Evolutionary conservation across 2,113 vertebrate species (phyloP).

Genomic region (Aegotheles bennettii): DNA sequence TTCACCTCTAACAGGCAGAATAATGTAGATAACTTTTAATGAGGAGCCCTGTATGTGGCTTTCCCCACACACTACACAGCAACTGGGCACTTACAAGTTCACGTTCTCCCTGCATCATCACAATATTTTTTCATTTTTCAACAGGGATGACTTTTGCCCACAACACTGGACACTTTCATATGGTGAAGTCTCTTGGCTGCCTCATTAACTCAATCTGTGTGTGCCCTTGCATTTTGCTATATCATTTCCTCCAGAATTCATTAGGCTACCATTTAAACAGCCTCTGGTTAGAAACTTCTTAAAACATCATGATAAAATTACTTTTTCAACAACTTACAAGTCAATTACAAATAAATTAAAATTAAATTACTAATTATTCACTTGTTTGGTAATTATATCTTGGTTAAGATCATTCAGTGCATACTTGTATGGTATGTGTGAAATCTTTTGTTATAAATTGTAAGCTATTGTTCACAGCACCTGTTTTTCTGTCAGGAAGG

Average conservation of each 20-base stretch:
- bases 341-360: slow-evolving; percentile 32
- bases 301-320: background rate
- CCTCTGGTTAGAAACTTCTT: slow-evolving; percentile 31
- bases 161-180: background rate
- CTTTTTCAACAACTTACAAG: background rate
- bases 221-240: slow-evolving; percentile 11
- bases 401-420: background rate
- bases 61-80: background rate
- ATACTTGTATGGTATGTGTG: background rate
- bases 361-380: background rate
- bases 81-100: background rate
- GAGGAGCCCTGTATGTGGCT: background rate
- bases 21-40: slow-evolving; percentile 26
- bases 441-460: background rate
- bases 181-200: background rate
- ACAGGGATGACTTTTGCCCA: background rate
- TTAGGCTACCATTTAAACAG: background rate
- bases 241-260: background rate
- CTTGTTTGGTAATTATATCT: background rate
- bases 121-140: background rate
- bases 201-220: slow-evolving; percentile 8
- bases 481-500: background rate
- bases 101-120: background rate
- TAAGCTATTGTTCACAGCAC: background rate
- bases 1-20: background rate